These are phyloP conservation scores for Lithosia quadra DNA, from an alignment of 2,888 invertebrate species.

Conservation along the genomic window DNA sequence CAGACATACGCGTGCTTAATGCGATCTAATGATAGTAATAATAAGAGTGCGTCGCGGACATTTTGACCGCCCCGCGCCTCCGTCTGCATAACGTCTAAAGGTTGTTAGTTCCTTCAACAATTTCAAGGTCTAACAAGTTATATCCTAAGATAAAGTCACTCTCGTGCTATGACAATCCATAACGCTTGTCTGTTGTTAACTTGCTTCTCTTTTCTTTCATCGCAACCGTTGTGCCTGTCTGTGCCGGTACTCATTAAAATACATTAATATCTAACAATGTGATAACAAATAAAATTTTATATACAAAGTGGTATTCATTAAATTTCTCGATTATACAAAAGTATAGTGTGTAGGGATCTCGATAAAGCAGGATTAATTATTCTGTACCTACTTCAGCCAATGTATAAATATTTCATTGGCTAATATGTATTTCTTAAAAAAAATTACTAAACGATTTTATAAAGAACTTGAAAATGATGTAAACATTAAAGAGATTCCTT, in stretches of 20 bases:
- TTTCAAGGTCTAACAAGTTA: background rate
- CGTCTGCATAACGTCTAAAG: no score
- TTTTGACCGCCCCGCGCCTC: no score
- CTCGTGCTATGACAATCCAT: background rate
- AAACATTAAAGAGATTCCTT: background rate
- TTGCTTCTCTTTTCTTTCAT: constrained; percentile 7
- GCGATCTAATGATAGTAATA: no score
- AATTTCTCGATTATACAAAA: background rate
- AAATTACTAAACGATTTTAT: no score
- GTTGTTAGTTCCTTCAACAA: background rate
- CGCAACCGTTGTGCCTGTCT: constrained; percentile 5
- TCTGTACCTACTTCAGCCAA: no score
- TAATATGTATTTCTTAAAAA: no score
- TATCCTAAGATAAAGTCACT: background rate
- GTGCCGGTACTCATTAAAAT: constrained; percentile 39
- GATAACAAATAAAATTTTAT: constrained; percentile 58
- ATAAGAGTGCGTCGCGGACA: no score
- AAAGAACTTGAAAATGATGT: no score
- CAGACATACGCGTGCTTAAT: no score
- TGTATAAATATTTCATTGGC: background rate
- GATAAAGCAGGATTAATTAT: background rate
- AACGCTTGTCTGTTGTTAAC: constrained; percentile 8
- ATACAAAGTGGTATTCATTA: background rate
- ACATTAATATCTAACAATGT: constrained; percentile 54
- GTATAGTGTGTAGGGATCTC: background rate